Evolutionary conservation across 1,140 invertebrate genomes (phyloP), one percentile per base, ranked within the genome.

Genomic region (Drosophila guanche): DNA sequence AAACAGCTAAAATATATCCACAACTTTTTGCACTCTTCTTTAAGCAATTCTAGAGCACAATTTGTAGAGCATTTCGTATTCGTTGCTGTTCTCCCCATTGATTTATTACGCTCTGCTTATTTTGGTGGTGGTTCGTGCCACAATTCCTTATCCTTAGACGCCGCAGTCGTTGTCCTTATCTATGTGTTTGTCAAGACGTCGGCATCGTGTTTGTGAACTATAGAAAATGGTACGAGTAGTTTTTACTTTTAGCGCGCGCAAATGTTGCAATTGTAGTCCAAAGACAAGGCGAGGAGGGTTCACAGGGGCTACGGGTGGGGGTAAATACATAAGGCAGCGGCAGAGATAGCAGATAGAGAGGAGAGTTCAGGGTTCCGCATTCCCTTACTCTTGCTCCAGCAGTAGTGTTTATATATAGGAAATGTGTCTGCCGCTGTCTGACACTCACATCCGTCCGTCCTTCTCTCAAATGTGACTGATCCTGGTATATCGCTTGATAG

Each of bases 231-330:
- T 6, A 27, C 25, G 25, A 27, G 29, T 33, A 8, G 2, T 10
- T 33, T 61, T 46, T 81, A 54, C 50, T 85, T 88, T 86, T 78
- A 73, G 83, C 83, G 81, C 83, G 81, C 78, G 81, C 74, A 88
- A 88, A 86, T 86, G 81, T 76, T 88, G 81, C 81, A 86, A 86
- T 86, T 81, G 81, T 74, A 66, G 54, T 33, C 56, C 37, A 74
- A 57, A 84, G 67, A 79, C 68, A 70, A 53, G 59, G 65, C 71
- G 43, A 72, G 67, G 48, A 72, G 57, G 56, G 68, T 55, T 72
- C 43, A 25, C 22, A 22, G 41, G 57, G 14, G 47, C 8, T 40
- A 23, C 14, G 41, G 29, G 41, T 12, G 27, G 48, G 40, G 25
- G 41, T 29, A 37, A 12, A 37, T 37, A 37, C 12, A 37, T 33